phyloP scores from a whole-genome alignment of 2,113 vertebrate species.

The Tretioscincus oriximinensis region DNA sequence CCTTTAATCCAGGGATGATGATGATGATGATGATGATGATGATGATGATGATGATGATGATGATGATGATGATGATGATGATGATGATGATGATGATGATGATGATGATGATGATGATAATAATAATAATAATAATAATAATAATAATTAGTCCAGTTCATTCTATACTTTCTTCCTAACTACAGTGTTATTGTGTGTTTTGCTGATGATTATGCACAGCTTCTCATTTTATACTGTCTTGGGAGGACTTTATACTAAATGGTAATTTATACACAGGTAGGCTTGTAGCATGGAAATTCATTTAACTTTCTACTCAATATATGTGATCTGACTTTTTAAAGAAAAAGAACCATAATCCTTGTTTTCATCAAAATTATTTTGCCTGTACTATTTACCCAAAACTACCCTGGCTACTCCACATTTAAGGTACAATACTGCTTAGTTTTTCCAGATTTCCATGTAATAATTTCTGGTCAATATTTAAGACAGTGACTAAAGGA shows the following conservation, averaged over 20 bases:
- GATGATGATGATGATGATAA: not conserved
- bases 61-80: not conserved
- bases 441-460: slow-evolving; percentile 23
- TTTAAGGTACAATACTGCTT: not conserved
- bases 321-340: not conserved
- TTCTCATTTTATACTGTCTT: not conserved
- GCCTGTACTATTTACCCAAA: not conserved
- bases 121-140: not conserved
- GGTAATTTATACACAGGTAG: not conserved
- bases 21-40: not conserved
- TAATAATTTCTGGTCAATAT: slow-evolving; percentile 30
- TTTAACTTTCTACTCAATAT: not conserved
- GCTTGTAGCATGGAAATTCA: not conserved
- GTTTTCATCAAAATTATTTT: not conserved
- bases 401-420: not conserved
- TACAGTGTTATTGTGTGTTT: not conserved
- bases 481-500: not conserved
- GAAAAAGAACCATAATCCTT: not conserved
- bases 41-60: no score
- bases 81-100: not conserved
- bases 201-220: not conserved
- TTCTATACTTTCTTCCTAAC: not conserved
- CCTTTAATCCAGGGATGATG: not conserved
- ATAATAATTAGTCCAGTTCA: not conserved
- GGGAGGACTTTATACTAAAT: not conserved